phyloP scores from a whole-genome alignment of 2,797 vertebrate species.

The Intellagama lesueurii region DNA sequence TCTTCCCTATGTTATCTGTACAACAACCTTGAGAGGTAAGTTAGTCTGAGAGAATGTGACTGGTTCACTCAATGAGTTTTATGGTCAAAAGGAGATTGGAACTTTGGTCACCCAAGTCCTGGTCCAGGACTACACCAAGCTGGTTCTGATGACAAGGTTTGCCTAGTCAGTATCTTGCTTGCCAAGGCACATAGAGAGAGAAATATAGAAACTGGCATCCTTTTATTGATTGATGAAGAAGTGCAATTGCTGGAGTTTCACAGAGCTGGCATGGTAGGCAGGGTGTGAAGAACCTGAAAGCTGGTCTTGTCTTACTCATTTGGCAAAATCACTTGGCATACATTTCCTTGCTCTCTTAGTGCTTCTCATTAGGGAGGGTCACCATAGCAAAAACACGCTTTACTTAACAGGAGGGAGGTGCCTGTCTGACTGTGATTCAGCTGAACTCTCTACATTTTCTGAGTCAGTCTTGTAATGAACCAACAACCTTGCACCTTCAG shows the following conservation, averaged over 20 bases:
- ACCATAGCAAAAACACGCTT: slow-evolving; percentile 2
- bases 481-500: slow-evolving; percentile 12
- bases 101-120: too few relatives aligned
- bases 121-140: too few relatives aligned
- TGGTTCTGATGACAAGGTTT: not conserved
- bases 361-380: not conserved
- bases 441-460: slow-evolving; percentile 18
- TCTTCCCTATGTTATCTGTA: too few relatives aligned
- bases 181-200: not conserved
- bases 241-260: slow-evolving; percentile 4
- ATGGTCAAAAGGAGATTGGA: too few relatives aligned
- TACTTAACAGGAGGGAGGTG: not conserved
- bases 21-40: too few relatives aligned
- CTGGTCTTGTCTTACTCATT: not conserved
- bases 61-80: too few relatives aligned
- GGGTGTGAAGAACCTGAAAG: not conserved
- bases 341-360: not conserved
- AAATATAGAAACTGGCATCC: not conserved
- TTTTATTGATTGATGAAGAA: not conserved
- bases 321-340: not conserved
- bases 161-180: not conserved
- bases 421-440: slow-evolving; percentile 2
- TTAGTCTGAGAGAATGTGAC: too few relatives aligned
- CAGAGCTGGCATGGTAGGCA: not conserved
- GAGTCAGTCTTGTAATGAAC: slow-evolving; percentile 36